Percentiles rank a stretch among this genome's conserved stretches.
phyloP scores from a whole-genome alignment of 2,113 vertebrate species.

The Caloenas nicobarica region DNA sequence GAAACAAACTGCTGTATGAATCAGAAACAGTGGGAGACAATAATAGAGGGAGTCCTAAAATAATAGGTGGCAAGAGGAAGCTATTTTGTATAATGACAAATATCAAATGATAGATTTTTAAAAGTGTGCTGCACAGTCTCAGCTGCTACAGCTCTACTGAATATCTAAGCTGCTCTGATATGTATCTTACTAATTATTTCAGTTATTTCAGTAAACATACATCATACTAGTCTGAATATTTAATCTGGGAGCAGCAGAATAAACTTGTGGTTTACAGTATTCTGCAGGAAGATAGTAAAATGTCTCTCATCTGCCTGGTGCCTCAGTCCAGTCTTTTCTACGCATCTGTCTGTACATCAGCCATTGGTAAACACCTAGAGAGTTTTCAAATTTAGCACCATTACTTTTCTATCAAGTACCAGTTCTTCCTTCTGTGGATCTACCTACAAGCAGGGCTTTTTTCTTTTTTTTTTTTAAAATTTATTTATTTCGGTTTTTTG shows the following conservation, averaged over 20 bases:
- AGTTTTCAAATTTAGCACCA: neutral
- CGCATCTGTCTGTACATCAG: rapidly evolving
- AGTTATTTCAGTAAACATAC: neutral
- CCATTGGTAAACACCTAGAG: neutral
- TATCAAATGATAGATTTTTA: neutral
- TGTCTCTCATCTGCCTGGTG: neutral
- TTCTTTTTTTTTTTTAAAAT: neutral
- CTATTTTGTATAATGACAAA: neutral
- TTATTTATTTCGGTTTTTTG: too few species aligned
- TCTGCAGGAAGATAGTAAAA: neutral
- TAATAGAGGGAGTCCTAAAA: neutral
- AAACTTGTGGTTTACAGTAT: neutral
- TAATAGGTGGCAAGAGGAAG: neutral
- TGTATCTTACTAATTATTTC: neutral
- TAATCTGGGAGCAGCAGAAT: neutral
- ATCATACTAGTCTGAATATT: neutral
- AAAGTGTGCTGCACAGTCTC: neutral
- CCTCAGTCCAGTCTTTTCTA: neutral
- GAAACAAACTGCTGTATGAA: neutral
- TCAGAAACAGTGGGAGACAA: neutral
- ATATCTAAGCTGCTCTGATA: neutral
- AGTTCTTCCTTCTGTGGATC: neutral
- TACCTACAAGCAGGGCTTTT: neutral
- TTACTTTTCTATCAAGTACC: neutral
- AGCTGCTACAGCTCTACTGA: neutral